Conservation (phyloP, 2,888 invertebrate species). For the Zhuqinia jingwanae region DNA sequence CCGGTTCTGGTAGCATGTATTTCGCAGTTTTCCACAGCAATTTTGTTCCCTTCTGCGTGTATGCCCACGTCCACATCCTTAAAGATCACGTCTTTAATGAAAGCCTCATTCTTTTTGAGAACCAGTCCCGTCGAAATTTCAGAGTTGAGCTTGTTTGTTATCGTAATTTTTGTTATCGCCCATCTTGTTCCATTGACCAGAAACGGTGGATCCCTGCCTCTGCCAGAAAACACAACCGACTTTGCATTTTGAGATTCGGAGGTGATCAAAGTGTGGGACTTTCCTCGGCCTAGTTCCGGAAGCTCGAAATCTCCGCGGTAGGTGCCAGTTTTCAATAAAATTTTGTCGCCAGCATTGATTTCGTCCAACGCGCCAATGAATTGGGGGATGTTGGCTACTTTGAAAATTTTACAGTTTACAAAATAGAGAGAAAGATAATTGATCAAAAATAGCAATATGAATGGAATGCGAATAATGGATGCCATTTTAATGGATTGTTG, state of each 20-base stretch:
- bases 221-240: not conserved
- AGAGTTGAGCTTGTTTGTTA: not conserved
- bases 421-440: too few species aligned
- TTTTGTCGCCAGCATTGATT: not conserved
- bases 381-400: not conserved
- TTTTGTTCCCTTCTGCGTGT: not conserved
- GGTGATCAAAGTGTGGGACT: not conserved
- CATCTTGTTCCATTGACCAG: not conserved
- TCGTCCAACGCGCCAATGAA: not conserved
- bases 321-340: not conserved
- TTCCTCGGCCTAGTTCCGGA: not conserved
- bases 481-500: not conserved
- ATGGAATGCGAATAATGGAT: not conserved
- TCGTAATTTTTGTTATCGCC: not conserved
- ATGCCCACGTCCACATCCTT: not conserved
- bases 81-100: not conserved
- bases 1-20: not conserved
- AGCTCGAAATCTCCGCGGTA: not conserved
- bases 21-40: not conserved
- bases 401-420: not conserved
- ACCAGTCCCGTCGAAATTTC: not conserved
- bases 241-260: not conserved
- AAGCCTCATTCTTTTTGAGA: not conserved
- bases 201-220: not conserved
- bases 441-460: not conserved